A percentile compares a stretch with the other conserved stretches of the same genome.
Conservation (phyloP, 2,888 invertebrate genomes). For the Fragum fragum region DNA sequence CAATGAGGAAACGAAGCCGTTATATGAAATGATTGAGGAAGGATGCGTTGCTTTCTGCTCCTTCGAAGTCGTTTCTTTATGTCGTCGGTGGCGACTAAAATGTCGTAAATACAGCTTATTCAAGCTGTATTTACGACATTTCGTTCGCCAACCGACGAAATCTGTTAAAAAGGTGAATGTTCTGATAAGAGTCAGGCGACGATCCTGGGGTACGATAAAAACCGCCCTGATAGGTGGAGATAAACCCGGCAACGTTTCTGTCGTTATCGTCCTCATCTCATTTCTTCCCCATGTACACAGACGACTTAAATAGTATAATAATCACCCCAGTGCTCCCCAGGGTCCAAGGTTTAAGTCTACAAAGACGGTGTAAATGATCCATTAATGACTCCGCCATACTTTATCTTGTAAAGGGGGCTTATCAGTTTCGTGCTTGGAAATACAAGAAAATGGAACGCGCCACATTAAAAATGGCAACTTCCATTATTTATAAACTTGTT, state of each 20-base stretch:
- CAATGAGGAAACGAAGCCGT: too few species aligned
- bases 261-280: conserved; percentile 26
- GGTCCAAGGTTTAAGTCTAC: conserved; percentile 33
- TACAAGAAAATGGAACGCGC: conserved; percentile 13
- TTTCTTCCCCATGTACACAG: conserved; percentile 20
- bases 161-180: too few species aligned
- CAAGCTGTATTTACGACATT: too few species aligned
- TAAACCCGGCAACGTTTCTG: conserved; percentile 25
- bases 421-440: conserved; percentile 20
- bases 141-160: too few species aligned
- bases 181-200: background rate
- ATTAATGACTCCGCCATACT: conserved; percentile 47
- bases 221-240: conserved; percentile 14
- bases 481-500: background rate
- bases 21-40: too few species aligned
- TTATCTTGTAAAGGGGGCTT: conserved; percentile 30
- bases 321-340: conserved; percentile 51
- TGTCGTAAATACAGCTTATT: too few species aligned
- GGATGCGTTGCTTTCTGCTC: too few species aligned
- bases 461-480: conserved; percentile 2
- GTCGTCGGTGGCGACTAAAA: too few species aligned
- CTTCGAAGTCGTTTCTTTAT: too few species aligned
- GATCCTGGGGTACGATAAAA: conserved; percentile 27
- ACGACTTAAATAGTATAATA: conserved; percentile 36
- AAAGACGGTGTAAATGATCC: conserved; percentile 49